phyloP scores from a whole-genome alignment of 2,888 invertebrate species.

The Notodonta dromedarius region DNA sequence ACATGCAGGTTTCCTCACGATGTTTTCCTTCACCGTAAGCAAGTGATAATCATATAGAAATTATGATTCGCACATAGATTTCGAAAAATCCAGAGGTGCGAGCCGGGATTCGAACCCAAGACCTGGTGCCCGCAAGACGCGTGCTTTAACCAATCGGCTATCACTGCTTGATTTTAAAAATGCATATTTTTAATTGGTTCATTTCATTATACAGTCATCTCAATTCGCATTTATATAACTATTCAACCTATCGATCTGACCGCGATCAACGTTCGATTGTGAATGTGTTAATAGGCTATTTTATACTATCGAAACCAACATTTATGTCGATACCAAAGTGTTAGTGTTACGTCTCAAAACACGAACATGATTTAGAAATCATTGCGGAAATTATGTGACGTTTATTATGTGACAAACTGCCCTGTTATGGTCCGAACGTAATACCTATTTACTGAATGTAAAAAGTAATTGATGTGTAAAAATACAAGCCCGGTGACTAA shows the following conservation, averaged over 20 bases:
- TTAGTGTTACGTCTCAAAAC: background rate
- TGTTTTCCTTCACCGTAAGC: too few species aligned
- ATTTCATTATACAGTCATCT: background rate
- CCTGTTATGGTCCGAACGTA: background rate
- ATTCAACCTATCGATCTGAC: too few species aligned
- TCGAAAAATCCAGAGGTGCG: too few species aligned
- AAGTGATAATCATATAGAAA: too few species aligned
- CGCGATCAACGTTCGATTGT: background rate
- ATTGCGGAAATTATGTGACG: background rate
- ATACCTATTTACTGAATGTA: background rate
- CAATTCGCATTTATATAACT: background rate
- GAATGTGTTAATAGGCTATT: background rate
- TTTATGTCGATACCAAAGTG: conserved; percentile 5
- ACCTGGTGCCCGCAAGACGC: too few species aligned
- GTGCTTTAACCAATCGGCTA: too few species aligned
- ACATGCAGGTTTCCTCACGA: too few species aligned
- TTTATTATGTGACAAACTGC: conserved; percentile 3
- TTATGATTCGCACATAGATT: too few species aligned
- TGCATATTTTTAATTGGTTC: background rate
- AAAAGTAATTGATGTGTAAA: conserved; percentile 3
- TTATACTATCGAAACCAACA: background rate
- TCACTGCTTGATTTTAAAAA: conserved; percentile 26
- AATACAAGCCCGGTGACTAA: background rate
- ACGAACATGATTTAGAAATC: background rate
- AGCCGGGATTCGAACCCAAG: too few species aligned